Evolutionary conservation across 2,797 vertebrate species (phyloP), one percentile per base, ranked within the genome.

Genomic region (Zenarchopterus dispar): DNA sequence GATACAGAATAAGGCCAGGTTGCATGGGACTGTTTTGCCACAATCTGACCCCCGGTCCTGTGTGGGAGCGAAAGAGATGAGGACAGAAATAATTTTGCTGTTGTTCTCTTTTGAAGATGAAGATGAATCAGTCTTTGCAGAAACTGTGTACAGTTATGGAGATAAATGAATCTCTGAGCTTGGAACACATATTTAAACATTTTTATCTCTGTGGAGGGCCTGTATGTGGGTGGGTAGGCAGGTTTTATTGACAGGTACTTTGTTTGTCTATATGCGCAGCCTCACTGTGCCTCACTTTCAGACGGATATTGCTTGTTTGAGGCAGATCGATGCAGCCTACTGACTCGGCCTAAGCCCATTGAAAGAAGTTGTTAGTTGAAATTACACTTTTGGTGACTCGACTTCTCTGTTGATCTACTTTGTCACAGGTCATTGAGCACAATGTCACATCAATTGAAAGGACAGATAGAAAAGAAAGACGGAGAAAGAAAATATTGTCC

Each of bases 371-470:
- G 75, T 84, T 86, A 49, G 84, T 78, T 85, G 84, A 87, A 88
- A 92, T 91, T 89, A 85, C 56, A 19, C 78, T 53, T 64, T 84
- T 89, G 81, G 84, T 86, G 82, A 68, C 88, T 82, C 70, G 73
- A 79, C 84, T 86, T 81, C 68, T 81, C 72, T 26, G 77, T 70
- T 77, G 85, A 89, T 89, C 86, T 84, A 78, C 79, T 85, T 84
- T 81, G 81, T 81, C 55, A 80, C 62, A 72, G 88, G 87, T 90
- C 89, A 79, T 42, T 58, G 83, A 75, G 66, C 80, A 58, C 86
- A 80, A 75, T 87, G 87, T 88, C 85, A 74, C 86, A 76, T 90
- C 88, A 89, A 85, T 91, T 67, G 87, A 88, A 81, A 70, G 67
- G 73, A 64, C 77, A 70, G 77, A 88, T 84, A n/a, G 81, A 57